Evolutionary conservation across 2,113 vertebrate genomes (phyloP), one percentile per base, ranked within the genome.

Genomic region (Cardinalis cardinalis): DNA sequence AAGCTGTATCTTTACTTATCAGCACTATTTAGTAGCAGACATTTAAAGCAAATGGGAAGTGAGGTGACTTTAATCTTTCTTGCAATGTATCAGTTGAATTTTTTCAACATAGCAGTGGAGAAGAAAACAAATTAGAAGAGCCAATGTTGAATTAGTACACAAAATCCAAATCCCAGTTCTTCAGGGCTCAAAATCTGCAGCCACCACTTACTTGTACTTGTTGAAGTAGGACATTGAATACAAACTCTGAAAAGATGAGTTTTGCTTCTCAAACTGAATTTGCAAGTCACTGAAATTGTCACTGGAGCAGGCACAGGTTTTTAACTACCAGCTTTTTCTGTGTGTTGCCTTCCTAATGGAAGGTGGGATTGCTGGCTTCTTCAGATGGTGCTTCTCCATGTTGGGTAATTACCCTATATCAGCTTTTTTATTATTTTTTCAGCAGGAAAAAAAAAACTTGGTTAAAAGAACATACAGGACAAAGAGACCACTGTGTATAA

Each of bases 51-150:
- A 90, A 92, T 56, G 25, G 66, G 56, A 92, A 87, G 43, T 51
- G 55, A 87, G 79, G 29, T 44, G 36, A 55, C 63, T 89, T 84
- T 90, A 87, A 76, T 89, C 75, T 95, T 94, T 66, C 95, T 84
- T 56, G 28, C 28, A 76, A 53, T 3, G 0, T 79, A 87, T 70
- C 87, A 52, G 51, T 76, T 89, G 48, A 44, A 9, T 76, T 90
- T 95, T 65, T 77, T 83, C 68, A 73, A 58, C 4, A 0, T 68
- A 74, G 69, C 63, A n/a, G 9, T 25, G 34, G 16, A 75, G 41
- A 87, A 64, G 49, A 87, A 90, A 90, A 79, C 31, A 92, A 91
- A 83, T 66, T 70, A 83, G 43, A 72, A 59, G 46, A 83, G 28
- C 26, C 31, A 48, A 36, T 19, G 6, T 18, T 76, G 70, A 90